phyloP scores from a whole-genome alignment of 2,797 vertebrate genomes.

The Gobionotothen gibberifrons region DNA sequence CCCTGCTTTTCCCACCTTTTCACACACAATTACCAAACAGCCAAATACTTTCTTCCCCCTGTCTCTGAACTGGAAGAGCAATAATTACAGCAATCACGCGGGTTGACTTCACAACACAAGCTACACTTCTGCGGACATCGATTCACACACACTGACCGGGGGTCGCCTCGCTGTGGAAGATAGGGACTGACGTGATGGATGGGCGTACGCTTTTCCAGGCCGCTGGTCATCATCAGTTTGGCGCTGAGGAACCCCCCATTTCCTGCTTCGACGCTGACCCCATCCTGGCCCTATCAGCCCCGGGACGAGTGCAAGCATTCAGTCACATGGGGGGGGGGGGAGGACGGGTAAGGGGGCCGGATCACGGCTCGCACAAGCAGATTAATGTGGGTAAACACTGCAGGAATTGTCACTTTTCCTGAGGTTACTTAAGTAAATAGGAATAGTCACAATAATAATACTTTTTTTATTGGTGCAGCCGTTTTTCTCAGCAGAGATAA shows the following conservation, averaged over 20 bases:
- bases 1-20: constrained; percentile 71
- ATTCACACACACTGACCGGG: constrained; percentile 50
- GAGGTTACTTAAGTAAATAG: constrained; percentile 70
- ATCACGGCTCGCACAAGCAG: constrained; percentile 59
- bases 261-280: constrained; percentile 71
- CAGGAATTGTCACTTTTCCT: constrained; percentile 69
- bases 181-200: constrained; percentile 75
- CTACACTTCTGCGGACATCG: constrained; percentile 44
- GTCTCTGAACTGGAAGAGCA: constrained; percentile 42
- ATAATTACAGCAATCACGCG: constrained; percentile 72
- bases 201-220: constrained; percentile 69
- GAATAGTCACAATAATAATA: constrained; percentile 68
- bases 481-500: constrained; percentile 62
- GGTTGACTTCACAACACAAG: constrained; percentile 55
- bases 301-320: constrained; percentile 59
- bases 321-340: constrained; percentile 41
- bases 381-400: constrained; percentile 76
- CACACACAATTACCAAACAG: constrained; percentile 62
- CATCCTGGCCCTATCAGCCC: constrained; percentile 70
- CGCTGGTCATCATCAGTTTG: constrained; percentile 74
- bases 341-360: constrained; percentile 25
- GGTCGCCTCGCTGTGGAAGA: constrained; percentile 43
- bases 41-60: constrained; percentile 30
- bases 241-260: constrained; percentile 59
- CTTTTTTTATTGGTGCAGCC: constrained; percentile 55